Evolutionary conservation across 2,113 vertebrate species (phyloP).

Genomic region (Naja naja): DNA sequence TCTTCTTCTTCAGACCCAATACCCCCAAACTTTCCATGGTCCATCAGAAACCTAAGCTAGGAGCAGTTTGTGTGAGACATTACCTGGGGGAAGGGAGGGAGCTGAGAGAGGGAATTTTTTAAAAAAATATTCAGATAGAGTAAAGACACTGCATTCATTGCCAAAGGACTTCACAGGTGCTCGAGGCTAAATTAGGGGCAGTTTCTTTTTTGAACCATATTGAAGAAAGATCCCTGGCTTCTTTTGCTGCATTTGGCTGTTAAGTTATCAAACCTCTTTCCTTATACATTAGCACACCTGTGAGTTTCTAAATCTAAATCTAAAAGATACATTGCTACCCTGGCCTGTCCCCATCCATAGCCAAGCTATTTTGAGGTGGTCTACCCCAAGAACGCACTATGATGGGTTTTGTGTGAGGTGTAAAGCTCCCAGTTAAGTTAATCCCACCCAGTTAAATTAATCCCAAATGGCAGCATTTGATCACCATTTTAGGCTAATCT

Average conservation of each 20-base stretch:
- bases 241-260: not conserved
- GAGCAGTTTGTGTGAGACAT: conserved; percentile 2
- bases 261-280: not conserved
- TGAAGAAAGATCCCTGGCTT: fast-evolving
- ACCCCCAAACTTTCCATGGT: not conserved
- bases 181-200: not conserved
- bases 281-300: not conserved
- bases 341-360: not conserved
- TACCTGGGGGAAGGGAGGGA: not conserved
- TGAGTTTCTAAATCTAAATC: not conserved
- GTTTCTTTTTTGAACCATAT: conserved; percentile 1
- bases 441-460: too few relatives aligned
- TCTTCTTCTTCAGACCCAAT: not conserved
- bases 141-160: not conserved
- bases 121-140: not conserved
- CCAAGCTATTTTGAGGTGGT: not conserved
- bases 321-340: not conserved
- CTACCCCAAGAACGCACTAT: not conserved
- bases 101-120: not conserved
- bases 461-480: too few relatives aligned
- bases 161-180: not conserved
- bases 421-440: not conserved
- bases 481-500: not conserved
- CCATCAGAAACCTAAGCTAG: fast-evolving
- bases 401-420: not conserved